phyloP scores from a whole-genome alignment of 2,797 vertebrate species.

The Decapterus maruadsi region DNA sequence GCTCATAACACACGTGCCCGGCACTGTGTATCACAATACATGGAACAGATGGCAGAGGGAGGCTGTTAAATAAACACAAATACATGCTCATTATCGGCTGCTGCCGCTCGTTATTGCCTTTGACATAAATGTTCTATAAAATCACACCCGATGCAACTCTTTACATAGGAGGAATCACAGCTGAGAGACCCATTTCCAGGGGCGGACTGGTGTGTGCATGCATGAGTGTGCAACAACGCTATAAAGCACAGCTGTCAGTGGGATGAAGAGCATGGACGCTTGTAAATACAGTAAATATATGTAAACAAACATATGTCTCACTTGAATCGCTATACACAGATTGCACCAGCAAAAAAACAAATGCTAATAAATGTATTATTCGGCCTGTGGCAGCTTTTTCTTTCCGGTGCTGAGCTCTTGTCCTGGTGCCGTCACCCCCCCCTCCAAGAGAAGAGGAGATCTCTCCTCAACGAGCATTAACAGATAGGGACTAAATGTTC shows the following conservation, averaged over 20 bases:
- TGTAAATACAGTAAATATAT: constrained; percentile 16
- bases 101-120: constrained; percentile 45
- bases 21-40: constrained; percentile 76
- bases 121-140: constrained; percentile 55
- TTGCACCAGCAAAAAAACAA: constrained; percentile 16
- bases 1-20: constrained; percentile 64
- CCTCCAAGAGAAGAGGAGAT: constrained; percentile 27
- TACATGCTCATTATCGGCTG: constrained; percentile 73
- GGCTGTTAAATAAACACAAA: constrained; percentile 84
- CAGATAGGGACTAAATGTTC: constrained; percentile 70
- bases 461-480: constrained; percentile 55
- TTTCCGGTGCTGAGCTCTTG: constrained; percentile 46
- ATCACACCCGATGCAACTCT: constrained; percentile 41
- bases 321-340: constrained; percentile 4
- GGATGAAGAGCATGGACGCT: constrained; percentile 12
- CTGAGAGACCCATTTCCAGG: neutral
- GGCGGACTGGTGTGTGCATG: neutral
- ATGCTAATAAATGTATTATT: constrained; percentile 19
- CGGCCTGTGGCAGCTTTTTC: constrained; percentile 31
- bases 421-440: constrained; percentile 36
- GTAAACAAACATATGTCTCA: constrained; percentile 10
- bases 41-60: constrained; percentile 79
- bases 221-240: constrained; percentile 11
- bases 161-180: constrained; percentile 27
- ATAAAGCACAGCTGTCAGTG: constrained; percentile 42